Percentiles rank a stretch among this genome's conserved stretches.
Evolutionary conservation across 2,888 invertebrate genomes (phyloP).

Genomic region (Taphrorychus bicolor): DNA sequence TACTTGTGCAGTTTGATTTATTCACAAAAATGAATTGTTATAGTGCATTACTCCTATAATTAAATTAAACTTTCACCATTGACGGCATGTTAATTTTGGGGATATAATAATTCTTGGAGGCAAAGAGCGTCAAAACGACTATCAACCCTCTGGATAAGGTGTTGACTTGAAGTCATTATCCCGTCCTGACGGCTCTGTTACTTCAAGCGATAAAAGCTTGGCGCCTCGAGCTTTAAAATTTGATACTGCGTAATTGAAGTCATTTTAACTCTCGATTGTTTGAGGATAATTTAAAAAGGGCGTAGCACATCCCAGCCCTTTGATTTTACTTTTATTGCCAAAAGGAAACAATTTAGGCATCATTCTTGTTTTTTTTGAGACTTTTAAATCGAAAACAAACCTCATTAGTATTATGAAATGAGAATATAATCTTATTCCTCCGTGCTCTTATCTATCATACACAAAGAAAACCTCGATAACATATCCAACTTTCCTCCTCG

Average conservation of each 20-base stretch:
- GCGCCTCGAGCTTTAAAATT: not conserved
- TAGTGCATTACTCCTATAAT: too few species aligned
- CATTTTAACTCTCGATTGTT: not conserved
- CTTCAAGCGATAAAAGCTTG: constrained; percentile 2
- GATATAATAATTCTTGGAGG: not conserved
- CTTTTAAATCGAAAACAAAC: too few species aligned
- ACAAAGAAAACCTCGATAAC: not conserved
- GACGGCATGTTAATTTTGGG: not conserved
- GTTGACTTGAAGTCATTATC: constrained; percentile 5
- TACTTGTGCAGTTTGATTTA: not conserved
- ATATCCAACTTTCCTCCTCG: not conserved
- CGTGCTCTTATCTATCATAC: not conserved
- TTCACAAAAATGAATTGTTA: not conserved
- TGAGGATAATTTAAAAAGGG: not conserved
- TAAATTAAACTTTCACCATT: not conserved
- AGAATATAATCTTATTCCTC: not conserved
- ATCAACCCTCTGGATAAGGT: not conserved
- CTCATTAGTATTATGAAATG: too few species aligned
- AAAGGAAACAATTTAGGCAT: too few species aligned
- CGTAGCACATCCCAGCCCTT: not conserved
- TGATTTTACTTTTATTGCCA: not conserved
- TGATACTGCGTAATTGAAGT: not conserved
- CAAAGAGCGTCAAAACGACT: not conserved
- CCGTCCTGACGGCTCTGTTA: constrained; percentile 2
- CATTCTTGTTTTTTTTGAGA: too few species aligned